Evolutionary conservation across 2,797 vertebrate species (phyloP), one percentile per base, ranked within the genome.

Genomic region (Acanthiza pusilla): DNA sequence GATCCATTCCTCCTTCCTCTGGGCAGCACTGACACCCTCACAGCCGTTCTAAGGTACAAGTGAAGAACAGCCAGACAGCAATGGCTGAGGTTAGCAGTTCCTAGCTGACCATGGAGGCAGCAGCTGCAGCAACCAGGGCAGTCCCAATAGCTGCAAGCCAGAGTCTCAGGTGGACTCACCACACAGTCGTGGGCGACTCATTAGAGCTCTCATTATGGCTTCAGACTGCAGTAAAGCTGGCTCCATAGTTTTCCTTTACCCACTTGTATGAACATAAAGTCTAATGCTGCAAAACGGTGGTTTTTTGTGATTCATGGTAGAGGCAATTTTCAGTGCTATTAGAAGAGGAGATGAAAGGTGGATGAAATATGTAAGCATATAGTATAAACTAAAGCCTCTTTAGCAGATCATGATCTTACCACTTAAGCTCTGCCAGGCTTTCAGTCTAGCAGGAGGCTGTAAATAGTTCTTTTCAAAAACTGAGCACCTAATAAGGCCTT

Each of bases 161-260:
- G 8, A 16, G 36, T 34, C 53, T 67, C 42, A 16, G 50, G 7
- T 22, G 68, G 36, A 45, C 26, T 60, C 29, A 61, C 14, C 40
- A 2, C 53, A 16, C 0, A 7, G 21, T 60, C 2, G 0, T 12
- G 38, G 36, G 19, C 0, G 2, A 2, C 36, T 79, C 10, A 1
- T 61, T 34, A 57, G 13, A 73, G 32, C 16, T 62, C 51, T 55
- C 48, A 36, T 61, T n/a, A 16, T 1, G 18, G 51, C 40, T 80
- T 53, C 76, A 74, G 42, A 47, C 7, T 88, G 57, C 45, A 45
- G 19, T 23, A 38, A 38, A 60, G 54, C 19, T 62, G 48, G 29
- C 71, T 72, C 50, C 14, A 4, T 20, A 21, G 34, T 27, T 86
- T 34, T 74, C 15, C 36, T 70, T 43, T 54, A 43, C 4, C 25